Percentiles rank a stretch among this genome's conserved stretches.
Evolutionary conservation across 2,797 vertebrate genomes (phyloP).

Genomic region (Pseudocheirus occidentalis): DNA sequence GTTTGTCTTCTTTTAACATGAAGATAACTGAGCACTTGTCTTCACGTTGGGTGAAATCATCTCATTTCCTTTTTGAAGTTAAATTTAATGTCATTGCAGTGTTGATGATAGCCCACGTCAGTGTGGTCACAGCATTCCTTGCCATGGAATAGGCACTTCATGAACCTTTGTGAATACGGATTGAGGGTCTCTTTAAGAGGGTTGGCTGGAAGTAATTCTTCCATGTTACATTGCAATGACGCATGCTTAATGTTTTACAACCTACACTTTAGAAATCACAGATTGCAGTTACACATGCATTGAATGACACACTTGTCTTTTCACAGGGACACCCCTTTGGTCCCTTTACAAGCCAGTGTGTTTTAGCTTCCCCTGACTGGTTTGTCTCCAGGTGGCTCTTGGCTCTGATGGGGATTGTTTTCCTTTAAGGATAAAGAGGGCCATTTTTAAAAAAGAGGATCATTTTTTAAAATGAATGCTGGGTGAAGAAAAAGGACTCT

Average conservation of each 20-base stretch:
- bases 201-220: neutral
- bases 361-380: neutral
- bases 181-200: neutral
- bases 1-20: neutral
- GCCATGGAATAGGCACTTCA: neutral
- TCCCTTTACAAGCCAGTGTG: neutral
- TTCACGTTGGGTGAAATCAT: conserved; percentile 11
- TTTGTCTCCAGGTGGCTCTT: neutral
- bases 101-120: neutral
- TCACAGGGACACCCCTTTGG: no score
- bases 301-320: no score
- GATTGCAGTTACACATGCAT: neutral
- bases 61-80: conserved; percentile 33
- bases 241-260: no score
- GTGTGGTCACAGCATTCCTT: neutral
- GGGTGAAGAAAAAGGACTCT: neutral
- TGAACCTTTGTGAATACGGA: neutral
- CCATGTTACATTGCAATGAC: neutral
- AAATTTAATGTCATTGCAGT: neutral
- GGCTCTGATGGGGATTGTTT: conserved; percentile 23
- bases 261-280: no score
- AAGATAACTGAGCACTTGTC: neutral
- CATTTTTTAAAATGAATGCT: conserved; percentile 9
- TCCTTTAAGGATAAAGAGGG: neutral
- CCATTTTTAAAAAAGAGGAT: neutral